Base-by-base conservation (phyloP, 2,888 invertebrate species). In the Trachelus tabidus region DNA sequence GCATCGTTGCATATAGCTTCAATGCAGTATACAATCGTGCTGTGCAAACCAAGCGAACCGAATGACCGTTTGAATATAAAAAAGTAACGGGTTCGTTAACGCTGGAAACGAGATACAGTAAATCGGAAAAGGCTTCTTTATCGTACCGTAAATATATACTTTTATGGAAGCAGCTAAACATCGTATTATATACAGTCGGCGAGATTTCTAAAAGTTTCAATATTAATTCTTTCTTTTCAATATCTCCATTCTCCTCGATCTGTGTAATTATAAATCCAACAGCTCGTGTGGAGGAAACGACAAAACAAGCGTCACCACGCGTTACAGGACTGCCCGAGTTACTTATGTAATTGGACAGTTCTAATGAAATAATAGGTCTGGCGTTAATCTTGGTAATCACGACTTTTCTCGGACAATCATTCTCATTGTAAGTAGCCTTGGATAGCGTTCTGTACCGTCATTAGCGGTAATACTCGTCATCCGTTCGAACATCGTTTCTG, bases 271-370 rank as follows among this genome's bases (percentile, higher is more conserved):
- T 56, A 56, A 56, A 23, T 56, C 23, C 56, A 56, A 56, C 23
- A 6, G 56, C 56, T 71, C 71, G 12, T 34, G 33, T 23, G 71
- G 31, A 9, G 31, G 71, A 71, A 71, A 3, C 71, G 71, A 31
- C 31, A 34, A 71, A 71, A 71, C 71, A 71, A 71, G 71, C 71
- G 71, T 34, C 71, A 71, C 71, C 71, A 9, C 34, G 71, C 34
- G 15, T 71, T 34, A 30, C 31, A 34, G 31, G 33, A 34, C 71
- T 15, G 34, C 71, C 33, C 30, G 69, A 73, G 69, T 75, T 78
- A 78, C 75, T 78, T 76, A 78, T 76, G 68, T 76, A 78, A 78
- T 78, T 78, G 73, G 73, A 78, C 68, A 78, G 75, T 74, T 78
- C 78, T 78, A 78, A 78, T 78, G 75, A 76, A 78, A 75, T 75